Conservation (phyloP, 2,888 invertebrate genomes). For the Drosophila fungiperda region DNA sequence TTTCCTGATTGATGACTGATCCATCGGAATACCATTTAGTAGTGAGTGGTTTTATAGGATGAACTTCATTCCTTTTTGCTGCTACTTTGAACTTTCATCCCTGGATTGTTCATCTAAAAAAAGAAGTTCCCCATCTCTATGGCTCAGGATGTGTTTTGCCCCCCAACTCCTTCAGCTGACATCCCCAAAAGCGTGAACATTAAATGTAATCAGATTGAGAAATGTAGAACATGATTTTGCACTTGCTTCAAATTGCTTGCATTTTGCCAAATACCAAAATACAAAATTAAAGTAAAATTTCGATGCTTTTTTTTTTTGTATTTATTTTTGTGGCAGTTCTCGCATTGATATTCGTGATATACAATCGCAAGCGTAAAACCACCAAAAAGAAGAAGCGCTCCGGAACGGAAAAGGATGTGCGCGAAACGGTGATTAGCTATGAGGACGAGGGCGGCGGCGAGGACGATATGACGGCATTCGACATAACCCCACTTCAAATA, state of each 20-base stretch:
- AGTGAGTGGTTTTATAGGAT: too few species aligned
- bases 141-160: too few species aligned
- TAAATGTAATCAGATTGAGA: background rate
- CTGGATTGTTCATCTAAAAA: too few species aligned
- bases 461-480: conserved; percentile 99
- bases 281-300: background rate
- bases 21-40: too few species aligned
- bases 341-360: conserved; percentile 97
- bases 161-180: too few species aligned
- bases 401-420: conserved; percentile 98
- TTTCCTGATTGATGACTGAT: too few species aligned
- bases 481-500: conserved; percentile 98
- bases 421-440: conserved; percentile 99
- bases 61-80: too few species aligned
- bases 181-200: too few species aligned
- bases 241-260: background rate
- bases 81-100: too few species aligned
- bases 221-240: background rate
- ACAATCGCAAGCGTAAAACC: conserved; percentile 95
- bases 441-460: conserved; percentile 99
- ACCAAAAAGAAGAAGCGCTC: conserved; percentile 92
- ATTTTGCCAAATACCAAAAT: background rate
- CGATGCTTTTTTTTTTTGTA: background rate
- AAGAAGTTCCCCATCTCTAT: too few species aligned
- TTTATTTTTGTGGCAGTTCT: conserved; percentile 88